Evolutionary conservation across 1,140 invertebrate genomes (phyloP), one percentile per base, ranked within the genome.

Genomic region (Zaprionus nigranus): DNA sequence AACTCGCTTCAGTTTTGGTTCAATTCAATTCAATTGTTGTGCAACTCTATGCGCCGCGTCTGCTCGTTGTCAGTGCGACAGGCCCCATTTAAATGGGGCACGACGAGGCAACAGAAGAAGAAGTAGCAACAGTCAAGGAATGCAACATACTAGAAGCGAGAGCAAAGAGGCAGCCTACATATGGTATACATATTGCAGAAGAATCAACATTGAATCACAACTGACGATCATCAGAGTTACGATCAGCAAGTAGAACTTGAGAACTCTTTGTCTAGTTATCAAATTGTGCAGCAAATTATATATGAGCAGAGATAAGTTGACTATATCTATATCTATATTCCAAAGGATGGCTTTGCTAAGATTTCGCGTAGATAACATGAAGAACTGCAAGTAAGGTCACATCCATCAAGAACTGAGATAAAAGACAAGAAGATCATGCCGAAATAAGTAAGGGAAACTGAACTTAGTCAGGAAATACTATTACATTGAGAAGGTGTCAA

Each of bases 1-100:
- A 56, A 53, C 34, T 64, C 46, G 51, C 49, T 53, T 36, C 46
- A 51, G 11, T 63, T 51, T 58, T 20, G 34, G 17, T 34, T 53
- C 58, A 60, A 38, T 51, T 63, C 26, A 49, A 63, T 57, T 58
- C 56, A 26, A 28, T 61, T 66, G 40, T 69, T 74, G 71, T 74
- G 65, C 64, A 74, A 74, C 65, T 67, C 56, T 53, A 36, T 51
- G 20, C 15, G n/a, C 15, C 24, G 20, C 53, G 30, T 38, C 53
- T 71, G 61, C 12, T 36, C 43, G 67, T 40, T 62, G 56, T 49
- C 54, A 40, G 57, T 26, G 43, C 46, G 66, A 63, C 61, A 63
- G 61, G 46, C 43, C 46, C 43, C 46, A 64, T 64, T 65, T 65
- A 65, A 65, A 56, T 65, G 51, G 24, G 38, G 9, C 63, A 57